Evolutionary conservation across 2,113 vertebrate species (phyloP).

Genomic region (Trematocara unimaculatum): DNA sequence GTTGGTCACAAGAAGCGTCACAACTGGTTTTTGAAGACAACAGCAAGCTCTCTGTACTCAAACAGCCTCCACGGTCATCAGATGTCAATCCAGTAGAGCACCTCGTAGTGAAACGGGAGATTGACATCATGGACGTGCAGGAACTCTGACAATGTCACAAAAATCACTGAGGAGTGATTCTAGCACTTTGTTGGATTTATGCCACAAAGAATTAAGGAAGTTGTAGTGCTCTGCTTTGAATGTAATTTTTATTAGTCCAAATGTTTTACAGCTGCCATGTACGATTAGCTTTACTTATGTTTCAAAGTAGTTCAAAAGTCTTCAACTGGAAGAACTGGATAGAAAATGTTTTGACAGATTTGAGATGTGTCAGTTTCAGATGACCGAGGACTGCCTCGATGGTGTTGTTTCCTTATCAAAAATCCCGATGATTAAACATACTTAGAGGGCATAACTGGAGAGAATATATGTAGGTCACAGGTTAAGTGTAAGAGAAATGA

Average conservation of each 20-base stretch:
- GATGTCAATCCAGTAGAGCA: background rate
- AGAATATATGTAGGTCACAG: background rate
- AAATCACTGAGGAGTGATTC: background rate
- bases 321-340: background rate
- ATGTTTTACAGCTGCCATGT: background rate
- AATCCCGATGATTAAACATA: background rate
- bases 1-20: background rate
- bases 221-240: background rate
- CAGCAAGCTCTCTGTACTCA: background rate
- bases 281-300: background rate
- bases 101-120: background rate
- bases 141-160: background rate
- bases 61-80: background rate
- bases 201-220: background rate
- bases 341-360: background rate
- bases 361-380: background rate
- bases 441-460: background rate
- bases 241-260: background rate
- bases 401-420: background rate
- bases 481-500: background rate
- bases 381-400: too few species aligned
- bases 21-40: background rate
- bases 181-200: background rate
- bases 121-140: background rate
- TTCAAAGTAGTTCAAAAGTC: background rate